Evolutionary conservation across 1,140 invertebrate genomes (phyloP).

Genomic region (Macrosteles quadrilineatus): DNA sequence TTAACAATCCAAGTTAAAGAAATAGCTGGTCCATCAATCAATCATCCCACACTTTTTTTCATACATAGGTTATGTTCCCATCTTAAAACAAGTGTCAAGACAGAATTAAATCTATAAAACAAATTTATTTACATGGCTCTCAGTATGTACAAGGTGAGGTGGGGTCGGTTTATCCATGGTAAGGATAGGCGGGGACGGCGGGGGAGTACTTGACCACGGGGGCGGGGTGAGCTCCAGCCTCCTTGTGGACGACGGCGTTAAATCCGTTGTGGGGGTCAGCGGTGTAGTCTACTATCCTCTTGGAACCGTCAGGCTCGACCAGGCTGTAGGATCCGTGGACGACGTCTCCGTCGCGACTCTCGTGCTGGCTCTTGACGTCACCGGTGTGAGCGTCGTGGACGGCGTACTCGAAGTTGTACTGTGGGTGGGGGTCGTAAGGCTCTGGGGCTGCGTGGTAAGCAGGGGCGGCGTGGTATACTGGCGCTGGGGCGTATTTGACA

Average conservation of each 20-base stretch:
- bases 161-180: neutral
- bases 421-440: constrained; percentile 56
- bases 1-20: no score
- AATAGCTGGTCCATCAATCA: no score
- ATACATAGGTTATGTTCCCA: no score
- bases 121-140: no score
- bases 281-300: constrained; percentile 56
- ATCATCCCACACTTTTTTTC: no score
- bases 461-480: neutral
- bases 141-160: no score
- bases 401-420: constrained; percentile 57
- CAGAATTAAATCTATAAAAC: no score
- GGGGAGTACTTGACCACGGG: constrained; percentile 4
- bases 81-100: no score
- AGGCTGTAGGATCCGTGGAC: constrained; percentile 26
- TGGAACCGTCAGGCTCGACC: constrained; percentile 51
- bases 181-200: neutral
- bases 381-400: constrained; percentile 56
- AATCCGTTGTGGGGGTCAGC: constrained; percentile 46
- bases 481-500: neutral
- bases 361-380: constrained; percentile 55
- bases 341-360: constrained; percentile 51
- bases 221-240: constrained; percentile 25
- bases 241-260: constrained; percentile 31
- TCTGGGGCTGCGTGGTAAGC: constrained; percentile 50